Base-by-base conservation (phyloP, 2,113 vertebrate genomes). In the Sterna hirundo region DNA sequence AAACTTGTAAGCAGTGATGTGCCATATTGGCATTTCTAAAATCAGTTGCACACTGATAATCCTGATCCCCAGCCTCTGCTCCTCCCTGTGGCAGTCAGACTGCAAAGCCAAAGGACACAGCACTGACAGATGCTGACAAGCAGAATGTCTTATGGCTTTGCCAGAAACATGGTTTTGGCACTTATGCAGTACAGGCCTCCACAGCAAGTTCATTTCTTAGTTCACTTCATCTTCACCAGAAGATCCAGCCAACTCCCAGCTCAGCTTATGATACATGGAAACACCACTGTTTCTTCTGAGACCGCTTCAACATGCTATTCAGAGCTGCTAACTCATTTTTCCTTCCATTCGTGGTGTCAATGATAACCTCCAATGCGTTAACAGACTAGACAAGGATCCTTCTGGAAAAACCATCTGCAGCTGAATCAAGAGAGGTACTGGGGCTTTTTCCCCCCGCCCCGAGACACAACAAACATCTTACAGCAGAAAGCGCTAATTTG, bases 11-110 rank as follows among this genome's bases (percentile, higher is more conserved):
- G 92, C 58, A 61, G 75, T 15, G 38, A 69, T 94, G 72, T 82
- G 38, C 72, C 77, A 9, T 55, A 86, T 51, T 0, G 0, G 69
- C 55, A 66, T 42, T 83, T 83, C 88, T 95, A 94, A 97, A 95
- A 89, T 92, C 88, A 93, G 79, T n/a, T 77, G 46, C 46, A 69
- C 49, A 12, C 15, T 75, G 38, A 55, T 8, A 70, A 75, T 90
- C 91, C 72, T 78, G 68, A 92, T 75, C 90, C 81, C 86, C 93
- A 89, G 51, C 51, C 83, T 91, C 95, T 91, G 76, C 76, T 86
- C 36, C 80, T 92, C 58, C 25, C 86, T 54, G 40, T 57, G 62
- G 46, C 75, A 83, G 51, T 70, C 70, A 62, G 34, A 52, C 36
- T 68, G 40, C 62, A 79, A 75, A 85, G 82, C 85, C 90, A 93